A percentile compares a stretch with the other conserved stretches of the same genome.
Conservation (phyloP, 2,888 invertebrate genomes). For the Copidosoma aretas region DNA sequence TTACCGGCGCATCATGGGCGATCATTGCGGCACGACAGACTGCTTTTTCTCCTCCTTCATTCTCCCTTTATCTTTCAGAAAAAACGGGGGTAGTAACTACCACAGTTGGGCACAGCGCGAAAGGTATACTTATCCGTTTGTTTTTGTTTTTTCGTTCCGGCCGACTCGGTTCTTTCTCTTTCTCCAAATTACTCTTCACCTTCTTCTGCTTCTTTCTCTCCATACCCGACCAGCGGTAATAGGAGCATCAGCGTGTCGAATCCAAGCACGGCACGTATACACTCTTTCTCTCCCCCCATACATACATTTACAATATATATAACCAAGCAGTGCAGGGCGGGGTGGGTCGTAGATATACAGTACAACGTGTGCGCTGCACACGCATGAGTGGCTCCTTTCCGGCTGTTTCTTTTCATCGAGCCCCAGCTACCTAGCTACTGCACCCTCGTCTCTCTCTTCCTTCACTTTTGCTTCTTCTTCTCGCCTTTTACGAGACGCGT, state of each 20-base stretch:
- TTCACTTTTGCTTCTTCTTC: not conserved
- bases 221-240: too few species aligned
- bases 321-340: too few species aligned
- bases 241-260: too few species aligned
- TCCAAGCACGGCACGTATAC: too few species aligned
- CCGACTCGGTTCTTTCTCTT: not conserved
- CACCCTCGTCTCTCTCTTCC: not conserved
- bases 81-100: not conserved
- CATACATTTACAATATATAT: not conserved
- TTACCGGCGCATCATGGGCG: conserved; percentile 19
- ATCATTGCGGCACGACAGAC: not conserved
- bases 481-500: not conserved
- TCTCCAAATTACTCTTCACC: conserved; percentile 13
- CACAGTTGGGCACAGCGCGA: not conserved
- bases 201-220: not conserved
- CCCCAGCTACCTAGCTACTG: not conserved
- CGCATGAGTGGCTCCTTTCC: not conserved
- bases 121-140: not conserved
- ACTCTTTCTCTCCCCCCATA: too few species aligned
- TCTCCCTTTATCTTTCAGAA: not conserved
- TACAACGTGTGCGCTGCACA: too few species aligned
- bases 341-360: too few species aligned
- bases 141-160: conserved; percentile 12
- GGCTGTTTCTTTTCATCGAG: not conserved
- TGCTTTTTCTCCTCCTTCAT: not conserved